phyloP scores from a whole-genome alignment of 2,797 vertebrate species.

The Falco naumanni region DNA sequence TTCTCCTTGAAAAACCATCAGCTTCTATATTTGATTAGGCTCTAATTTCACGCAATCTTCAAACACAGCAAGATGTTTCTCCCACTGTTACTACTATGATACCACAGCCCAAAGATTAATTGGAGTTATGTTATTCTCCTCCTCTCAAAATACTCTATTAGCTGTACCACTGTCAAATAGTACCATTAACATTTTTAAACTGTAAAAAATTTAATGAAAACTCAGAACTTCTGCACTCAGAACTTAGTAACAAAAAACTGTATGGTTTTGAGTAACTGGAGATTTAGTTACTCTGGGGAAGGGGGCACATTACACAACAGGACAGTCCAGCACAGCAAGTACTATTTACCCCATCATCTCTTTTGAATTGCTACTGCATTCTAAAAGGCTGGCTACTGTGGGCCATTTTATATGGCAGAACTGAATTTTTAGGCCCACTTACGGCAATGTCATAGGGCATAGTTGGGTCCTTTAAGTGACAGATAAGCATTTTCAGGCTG shows the following conservation, averaged over 20 bases:
- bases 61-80: constrained; percentile 21
- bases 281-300: background rate
- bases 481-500: background rate
- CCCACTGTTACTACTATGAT: background rate
- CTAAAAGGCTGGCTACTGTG: background rate
- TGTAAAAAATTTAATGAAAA: background rate
- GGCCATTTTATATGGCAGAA: background rate
- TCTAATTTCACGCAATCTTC: constrained; percentile 36
- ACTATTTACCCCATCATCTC: background rate
- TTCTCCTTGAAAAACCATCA: constrained; percentile 58
- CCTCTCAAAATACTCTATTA: background rate
- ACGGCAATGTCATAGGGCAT: background rate
- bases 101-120: background rate
- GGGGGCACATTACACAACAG: background rate
- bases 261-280: background rate
- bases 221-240: background rate
- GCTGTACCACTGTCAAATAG: background rate
- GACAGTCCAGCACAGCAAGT: background rate
- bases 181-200: background rate
- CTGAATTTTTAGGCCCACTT: background rate
- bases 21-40: constrained; percentile 31
- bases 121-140: background rate
- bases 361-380: background rate
- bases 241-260: background rate
- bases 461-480: background rate